A percentile compares a stretch with the other conserved stretches of the same genome.
phyloP scores from a whole-genome alignment of 2,888 invertebrate genomes.

The Pemphredon lugubris region DNA sequence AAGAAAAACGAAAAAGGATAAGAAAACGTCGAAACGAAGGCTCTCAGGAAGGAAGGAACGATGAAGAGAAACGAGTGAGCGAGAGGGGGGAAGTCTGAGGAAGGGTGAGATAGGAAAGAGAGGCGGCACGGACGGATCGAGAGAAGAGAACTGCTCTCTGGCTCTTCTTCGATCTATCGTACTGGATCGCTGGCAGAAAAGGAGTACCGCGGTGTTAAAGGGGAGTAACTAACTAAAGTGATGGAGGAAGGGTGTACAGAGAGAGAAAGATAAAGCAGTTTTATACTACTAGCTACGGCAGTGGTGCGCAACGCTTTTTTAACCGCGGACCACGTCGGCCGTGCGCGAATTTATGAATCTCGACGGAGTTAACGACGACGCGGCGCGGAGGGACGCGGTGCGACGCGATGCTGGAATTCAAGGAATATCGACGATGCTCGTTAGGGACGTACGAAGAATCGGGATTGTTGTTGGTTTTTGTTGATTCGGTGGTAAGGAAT shows the following conservation, averaged over 20 bases:
- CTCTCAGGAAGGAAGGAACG: slow-evolving; percentile 33
- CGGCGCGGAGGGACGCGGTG: too few species aligned
- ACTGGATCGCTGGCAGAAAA: slow-evolving; percentile 56
- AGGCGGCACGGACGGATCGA: slow-evolving; percentile 36
- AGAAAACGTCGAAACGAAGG: slow-evolving; percentile 10
- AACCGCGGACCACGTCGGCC: too few species aligned
- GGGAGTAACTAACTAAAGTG: slow-evolving; percentile 54
- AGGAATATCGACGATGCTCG: too few species aligned
- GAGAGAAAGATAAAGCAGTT: slow-evolving; percentile 24
- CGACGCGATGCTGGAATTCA: too few species aligned
- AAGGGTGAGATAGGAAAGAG: not conserved
- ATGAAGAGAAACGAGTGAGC: slow-evolving; percentile 11
- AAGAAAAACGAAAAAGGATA: not conserved
- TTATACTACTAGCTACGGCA: slow-evolving; percentile 18
- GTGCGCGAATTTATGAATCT: too few species aligned
- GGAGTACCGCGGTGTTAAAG: slow-evolving; percentile 61
- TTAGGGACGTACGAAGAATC: too few species aligned
- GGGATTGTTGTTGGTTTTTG: too few species aligned
- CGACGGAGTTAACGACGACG: too few species aligned
- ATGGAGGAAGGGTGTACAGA: slow-evolving; percentile 27
- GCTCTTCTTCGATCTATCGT: slow-evolving; percentile 59
- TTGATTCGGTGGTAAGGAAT: too few species aligned
- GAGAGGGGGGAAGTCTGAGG: slow-evolving; percentile 27
- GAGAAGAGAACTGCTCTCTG: slow-evolving; percentile 13
- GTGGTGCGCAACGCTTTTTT: slow-evolving; percentile 40